A percentile compares a stretch with the other conserved stretches of the same genome.
phyloP scores from a whole-genome alignment of 2,797 vertebrate species.

The Tragelaphus eurycerus region DNA sequence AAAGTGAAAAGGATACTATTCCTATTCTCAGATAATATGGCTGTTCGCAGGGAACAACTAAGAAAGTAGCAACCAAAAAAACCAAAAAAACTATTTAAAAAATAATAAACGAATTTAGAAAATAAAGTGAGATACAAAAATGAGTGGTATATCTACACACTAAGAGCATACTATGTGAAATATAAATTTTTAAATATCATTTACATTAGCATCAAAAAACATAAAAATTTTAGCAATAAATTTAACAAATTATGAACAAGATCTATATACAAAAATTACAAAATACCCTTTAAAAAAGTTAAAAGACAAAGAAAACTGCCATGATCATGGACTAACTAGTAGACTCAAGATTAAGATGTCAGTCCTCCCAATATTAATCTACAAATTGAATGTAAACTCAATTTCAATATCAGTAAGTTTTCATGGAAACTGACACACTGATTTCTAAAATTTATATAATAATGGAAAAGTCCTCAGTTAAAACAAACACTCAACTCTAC shows the following conservation, averaged over 20 bases:
- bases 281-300: not conserved
- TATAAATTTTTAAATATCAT: not conserved
- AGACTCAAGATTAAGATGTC: not conserved
- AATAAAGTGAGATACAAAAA: conserved; percentile 2
- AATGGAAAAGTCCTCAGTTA: not conserved
- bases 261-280: not conserved
- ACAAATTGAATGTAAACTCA: not conserved
- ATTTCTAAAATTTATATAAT: conserved; percentile 12
- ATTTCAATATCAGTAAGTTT: not conserved
- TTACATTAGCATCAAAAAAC: conserved; percentile 14
- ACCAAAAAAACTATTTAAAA: not conserved
- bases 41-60: not conserved
- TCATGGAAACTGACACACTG: not conserved
- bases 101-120: not conserved
- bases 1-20: not conserved
- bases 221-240: conserved; percentile 16
- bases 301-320: not conserved
- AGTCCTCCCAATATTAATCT: not conserved
- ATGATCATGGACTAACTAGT: not conserved
- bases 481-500: not conserved
- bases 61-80: not conserved
- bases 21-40: not conserved
- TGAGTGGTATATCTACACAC: not conserved
- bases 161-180: not conserved
- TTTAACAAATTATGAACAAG: conserved; percentile 1